Base-by-base conservation (phyloP, 2,888 invertebrate species). In the Acleris sparsana region DNA sequence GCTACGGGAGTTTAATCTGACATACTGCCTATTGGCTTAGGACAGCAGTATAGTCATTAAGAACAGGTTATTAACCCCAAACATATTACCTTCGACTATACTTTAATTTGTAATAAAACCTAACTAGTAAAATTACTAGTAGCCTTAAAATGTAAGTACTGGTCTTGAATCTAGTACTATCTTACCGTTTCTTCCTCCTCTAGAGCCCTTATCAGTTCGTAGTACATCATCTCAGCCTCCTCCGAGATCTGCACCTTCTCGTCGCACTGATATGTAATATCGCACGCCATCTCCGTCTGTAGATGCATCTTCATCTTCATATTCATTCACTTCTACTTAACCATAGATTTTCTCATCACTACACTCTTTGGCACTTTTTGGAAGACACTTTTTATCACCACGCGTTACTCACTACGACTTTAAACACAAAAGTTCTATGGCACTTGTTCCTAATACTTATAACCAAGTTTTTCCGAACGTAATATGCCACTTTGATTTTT, bases 151-250 rank as follows among this genome's bases (percentile, higher is more conserved):
- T 7, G 7, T 29, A 29, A 29, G 29, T 56, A 56, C 18, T 33
- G 4, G 16, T 57, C 1, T 9, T 18, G 43, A 11, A 6, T 52
- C 49, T 53, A 18, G 9, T 48, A n/a, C 13, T 52, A 18, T 71
- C 87, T 85, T 81, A 93, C 93, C 93, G 80, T 80, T 82, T 93
- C 93, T 68, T 93, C 93, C 68, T 93, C 92, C 66, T 93, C 93
- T 65, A 93, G 71, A 2, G 91, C 90, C 53, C 80, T 83, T 72
- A 93, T 92, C 63, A 93, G 87, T 78, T 93, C 93, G 71, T 93
- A 93, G 70, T 93, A 93, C 63, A 93, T 83, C 88, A 93, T 86
- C 76, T 93, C 92, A 5, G 93, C 93, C 72, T 93, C 93, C 72
- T 90, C 87, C 0, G 93, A 92, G 53, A 91, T 88, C 76, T 92